Evolutionary conservation across 2,888 invertebrate genomes (phyloP).

Genomic region (Dilophus febrilis): DNA sequence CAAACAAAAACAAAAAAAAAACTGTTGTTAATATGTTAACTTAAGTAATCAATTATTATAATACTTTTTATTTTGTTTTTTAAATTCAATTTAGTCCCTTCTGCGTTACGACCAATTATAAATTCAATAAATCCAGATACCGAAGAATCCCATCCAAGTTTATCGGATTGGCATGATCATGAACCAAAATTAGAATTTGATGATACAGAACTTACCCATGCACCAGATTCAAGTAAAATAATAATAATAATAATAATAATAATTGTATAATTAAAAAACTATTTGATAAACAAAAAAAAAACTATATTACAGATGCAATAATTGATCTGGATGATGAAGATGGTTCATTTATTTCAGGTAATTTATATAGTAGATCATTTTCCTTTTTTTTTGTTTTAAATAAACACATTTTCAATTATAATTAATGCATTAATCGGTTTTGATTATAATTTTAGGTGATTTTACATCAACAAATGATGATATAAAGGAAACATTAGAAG

Average conservation of each 20-base stretch:
- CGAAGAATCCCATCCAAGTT: constrained; percentile 70
- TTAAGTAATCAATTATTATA: no score
- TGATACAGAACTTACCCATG: constrained; percentile 63
- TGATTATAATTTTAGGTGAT: constrained; percentile 16
- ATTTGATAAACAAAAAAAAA: not conserved
- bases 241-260: not conserved
- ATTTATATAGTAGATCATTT: no score
- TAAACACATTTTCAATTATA: no score
- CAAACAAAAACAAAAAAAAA: no score
- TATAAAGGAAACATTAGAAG: constrained; percentile 9
- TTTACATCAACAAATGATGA: constrained; percentile 19
- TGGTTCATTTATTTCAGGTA: constrained; percentile 9
- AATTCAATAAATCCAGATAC: constrained; percentile 32
- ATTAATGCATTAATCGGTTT: no score
- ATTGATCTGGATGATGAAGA: constrained; percentile 9
- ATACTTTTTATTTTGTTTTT: no score
- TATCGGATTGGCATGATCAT: constrained; percentile 83
- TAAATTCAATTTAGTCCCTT: no score
- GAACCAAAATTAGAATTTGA: constrained; percentile 94
- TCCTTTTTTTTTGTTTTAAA: no score
- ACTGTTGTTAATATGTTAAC: no score
- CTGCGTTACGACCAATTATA: constrained; percentile 27
- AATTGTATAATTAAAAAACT: not conserved
- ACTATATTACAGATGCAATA: constrained; percentile 1
- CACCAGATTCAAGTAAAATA: constrained; percentile 3